Evolutionary conservation across 2,797 vertebrate species (phyloP), one percentile per base, ranked within the genome.

Genomic region (Oreortyx pictus): DNA sequence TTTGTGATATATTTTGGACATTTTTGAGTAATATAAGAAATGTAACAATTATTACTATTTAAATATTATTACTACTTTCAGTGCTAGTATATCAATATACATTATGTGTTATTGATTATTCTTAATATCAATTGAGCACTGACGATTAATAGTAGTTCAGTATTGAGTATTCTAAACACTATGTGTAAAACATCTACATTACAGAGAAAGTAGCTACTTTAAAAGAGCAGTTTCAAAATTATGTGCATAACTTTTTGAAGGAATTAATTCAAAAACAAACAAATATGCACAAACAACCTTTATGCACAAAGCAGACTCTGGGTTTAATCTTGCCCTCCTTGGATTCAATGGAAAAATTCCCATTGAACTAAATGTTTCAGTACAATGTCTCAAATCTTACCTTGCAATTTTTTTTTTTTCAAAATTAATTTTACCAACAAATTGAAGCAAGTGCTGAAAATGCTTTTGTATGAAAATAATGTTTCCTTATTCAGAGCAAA

Each of bases 331-430:
- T 82, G 7, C 9, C 19, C 5, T 82, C 14, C 17, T 39, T 71
- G 29, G 9, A 37, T 50, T 81, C n/a, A 75, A 11, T 59, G 9
- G 12, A 6, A 84, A 59, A 94, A 68, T 14, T 41, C 6, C n/a
- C 65, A 41, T 4, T 76, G 8, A 43, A 6, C 1, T 1, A 68
- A 68, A 81, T 0, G 3, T 7, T 1, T 29, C 52, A 77, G 6
- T 35, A 41, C 37, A 52, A 7, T 57, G 11, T 14, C 31, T 62
- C 64, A 20, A 72, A 44, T 46, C 6, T 16, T 61, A 16, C 5
- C 7, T 4, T 2, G 19, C 11, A 29, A 29, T 20, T 9, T 11
- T 35, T 11, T 62, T 44, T 71, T 66, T 54, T 5, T 7, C 5
- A 3, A 12, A 50, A 79, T 61, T 44, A 70, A 12, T 41, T 80